Base-by-base conservation (phyloP, 1,140 invertebrate species). In the Brachionus paranguensis region DNA sequence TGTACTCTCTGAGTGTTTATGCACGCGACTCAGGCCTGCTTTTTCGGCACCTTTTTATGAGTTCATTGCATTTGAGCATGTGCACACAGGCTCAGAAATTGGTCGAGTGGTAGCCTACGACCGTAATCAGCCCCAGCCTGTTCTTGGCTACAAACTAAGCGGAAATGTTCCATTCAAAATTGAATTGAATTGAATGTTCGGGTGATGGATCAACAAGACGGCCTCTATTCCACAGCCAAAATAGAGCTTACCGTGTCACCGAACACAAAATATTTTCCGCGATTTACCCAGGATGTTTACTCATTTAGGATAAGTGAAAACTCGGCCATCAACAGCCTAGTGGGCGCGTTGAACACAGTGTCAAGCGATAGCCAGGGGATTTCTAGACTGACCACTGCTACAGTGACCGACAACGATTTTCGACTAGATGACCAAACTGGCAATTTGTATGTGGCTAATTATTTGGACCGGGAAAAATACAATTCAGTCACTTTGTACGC, bases 31-130 rank as follows among this genome's bases (percentile, higher is more conserved):
- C 6, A 1, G 50, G 50, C 20, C 53, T 37, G 17, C 78, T 43
- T 81, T 81, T 81, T 64, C 78, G 1, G 78, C 78, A 2, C 78
- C 78, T 12, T 81, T 81, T 81, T 81, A 81, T 68, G 78, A 81
- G n/a, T 81, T 81, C n/a, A 81, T 81, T 17, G n/a, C 43, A 8
- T 81, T 81, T n/a, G 78, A 81, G 11, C 12, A 60, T 37, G 10
- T 64, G 10, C 10, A n/a, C 0, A 14, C 17, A 11, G 24, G 53
- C 29, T 68, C 53, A 1, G 33, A 81, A 68, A 68, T 81, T 45
- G 78, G 78, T n/a, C 78, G 43, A 1, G 53, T 81, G 2, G 10
- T 33, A 20, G 50, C 78, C 1, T 79, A 55, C 11, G 76, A 79
- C 12, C 76, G 76, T 14, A 47, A 81, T 24, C 20, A 60, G 53